phyloP scores from a whole-genome alignment of 2,113 vertebrate species.

The Hemiprocne comata region DNA sequence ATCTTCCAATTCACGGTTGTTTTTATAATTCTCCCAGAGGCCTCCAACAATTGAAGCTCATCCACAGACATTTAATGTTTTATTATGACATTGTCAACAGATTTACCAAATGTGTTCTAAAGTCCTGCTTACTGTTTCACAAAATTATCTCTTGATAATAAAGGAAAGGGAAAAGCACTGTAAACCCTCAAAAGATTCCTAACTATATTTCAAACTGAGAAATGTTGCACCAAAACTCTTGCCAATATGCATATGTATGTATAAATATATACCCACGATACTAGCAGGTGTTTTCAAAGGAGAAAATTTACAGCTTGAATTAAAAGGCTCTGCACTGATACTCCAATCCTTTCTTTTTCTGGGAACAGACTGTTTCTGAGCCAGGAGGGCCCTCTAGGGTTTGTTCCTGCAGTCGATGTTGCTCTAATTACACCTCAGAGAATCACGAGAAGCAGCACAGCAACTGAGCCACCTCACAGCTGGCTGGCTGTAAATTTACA shows the following conservation, averaged over 20 bases:
- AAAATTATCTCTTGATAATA: not conserved
- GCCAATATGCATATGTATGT: fast-evolving
- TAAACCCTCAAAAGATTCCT: not conserved
- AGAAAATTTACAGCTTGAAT: not conserved
- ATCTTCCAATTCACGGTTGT: not conserved
- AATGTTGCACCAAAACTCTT: not conserved
- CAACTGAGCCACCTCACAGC: not conserved
- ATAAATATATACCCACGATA: not conserved
- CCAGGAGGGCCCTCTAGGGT: conserved; percentile 49
- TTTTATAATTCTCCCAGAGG: not conserved
- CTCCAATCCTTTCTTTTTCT: not conserved
- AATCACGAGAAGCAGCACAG: not conserved
- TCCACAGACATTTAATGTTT: not conserved
- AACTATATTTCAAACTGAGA: not conserved
- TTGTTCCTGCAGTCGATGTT: not conserved
- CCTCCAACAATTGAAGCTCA: not conserved
- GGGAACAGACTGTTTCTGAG: not conserved
- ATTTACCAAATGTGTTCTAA: not conserved
- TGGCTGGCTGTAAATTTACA: fast-evolving
- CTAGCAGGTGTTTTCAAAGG: not conserved
- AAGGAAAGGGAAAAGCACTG: not conserved
- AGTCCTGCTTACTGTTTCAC: not conserved
- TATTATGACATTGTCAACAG: not conserved
- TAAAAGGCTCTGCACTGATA: not conserved
- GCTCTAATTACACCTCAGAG: not conserved